Conservation (phyloP, 2,888 invertebrate genomes). For the Masnerella sp. region DNA sequence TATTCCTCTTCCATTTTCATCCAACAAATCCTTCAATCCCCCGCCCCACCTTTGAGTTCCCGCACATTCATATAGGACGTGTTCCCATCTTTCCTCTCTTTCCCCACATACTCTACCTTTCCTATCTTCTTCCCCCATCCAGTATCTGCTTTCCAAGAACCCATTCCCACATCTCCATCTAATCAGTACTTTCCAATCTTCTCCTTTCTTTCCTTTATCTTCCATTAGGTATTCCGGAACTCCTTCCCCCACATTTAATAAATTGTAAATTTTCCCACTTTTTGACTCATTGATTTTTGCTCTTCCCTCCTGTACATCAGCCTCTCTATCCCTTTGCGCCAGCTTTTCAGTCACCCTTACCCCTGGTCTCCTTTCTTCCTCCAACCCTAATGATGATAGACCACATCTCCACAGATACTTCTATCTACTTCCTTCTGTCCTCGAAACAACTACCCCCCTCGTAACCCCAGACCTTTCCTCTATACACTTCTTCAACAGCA, state of each 20-base stretch:
- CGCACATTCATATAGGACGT: too few relatives aligned
- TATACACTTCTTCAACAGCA: neutral
- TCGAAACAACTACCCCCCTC: too few relatives aligned
- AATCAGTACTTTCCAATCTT: neutral
- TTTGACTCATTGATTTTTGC: neutral
- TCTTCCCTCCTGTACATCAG: neutral
- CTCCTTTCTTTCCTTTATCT: neutral
- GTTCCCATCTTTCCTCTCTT: too few relatives aligned
- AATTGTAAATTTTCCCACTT: too few relatives aligned
- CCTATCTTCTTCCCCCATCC: neutral
- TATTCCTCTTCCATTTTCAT: too few relatives aligned
- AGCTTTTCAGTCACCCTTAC: too few relatives aligned
- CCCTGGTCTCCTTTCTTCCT: neutral
- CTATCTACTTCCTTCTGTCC: too few relatives aligned
- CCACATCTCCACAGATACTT: slow-evolving; percentile 7
- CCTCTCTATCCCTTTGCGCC: too few relatives aligned
- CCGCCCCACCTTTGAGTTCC: too few relatives aligned
- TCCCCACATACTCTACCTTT: too few relatives aligned
- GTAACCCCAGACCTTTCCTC: neutral
- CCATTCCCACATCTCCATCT: slow-evolving; percentile 8
- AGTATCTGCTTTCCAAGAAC: neutral
- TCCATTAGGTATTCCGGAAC: neutral
- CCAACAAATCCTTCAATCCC: too few relatives aligned
- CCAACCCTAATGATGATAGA: neutral
- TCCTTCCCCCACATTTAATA: too few relatives aligned